Conservation (phyloP, 92 coral and sea anemone species). For the Phenganax subtilis region DNA sequence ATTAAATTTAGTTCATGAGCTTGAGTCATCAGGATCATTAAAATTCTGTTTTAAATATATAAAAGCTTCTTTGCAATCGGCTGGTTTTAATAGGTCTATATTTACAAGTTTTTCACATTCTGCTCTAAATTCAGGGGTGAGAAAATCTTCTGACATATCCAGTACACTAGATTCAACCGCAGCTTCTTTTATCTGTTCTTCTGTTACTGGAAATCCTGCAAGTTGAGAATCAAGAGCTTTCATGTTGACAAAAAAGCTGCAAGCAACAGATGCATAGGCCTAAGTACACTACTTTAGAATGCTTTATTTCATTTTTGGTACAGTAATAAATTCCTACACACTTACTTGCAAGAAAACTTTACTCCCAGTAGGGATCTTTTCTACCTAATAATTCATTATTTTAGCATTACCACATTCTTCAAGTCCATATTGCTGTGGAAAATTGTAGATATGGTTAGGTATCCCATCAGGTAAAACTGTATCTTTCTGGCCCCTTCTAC, state of each 20-base stretch:
- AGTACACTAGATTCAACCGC: slow-evolving; percentile 9
- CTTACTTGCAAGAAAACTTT: background rate
- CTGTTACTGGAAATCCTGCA: slow-evolving; percentile 14
- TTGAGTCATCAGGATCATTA: too few species aligned
- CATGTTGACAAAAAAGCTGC: background rate
- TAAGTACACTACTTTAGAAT: too few species aligned
- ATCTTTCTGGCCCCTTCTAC: slow-evolving; percentile 9
- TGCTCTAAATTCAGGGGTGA: slow-evolving; percentile 19
- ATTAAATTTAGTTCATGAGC: too few species aligned
- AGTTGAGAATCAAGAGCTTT: too few species aligned
- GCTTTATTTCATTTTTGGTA: too few species aligned
- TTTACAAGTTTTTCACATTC: background rate
- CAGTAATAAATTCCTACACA: background rate
- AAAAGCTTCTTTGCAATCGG: too few species aligned
- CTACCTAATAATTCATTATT: too few species aligned
- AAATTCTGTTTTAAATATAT: too few species aligned
- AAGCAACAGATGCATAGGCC: background rate
- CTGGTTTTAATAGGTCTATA: too few species aligned
- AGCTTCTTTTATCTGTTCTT: slow-evolving; percentile 3
- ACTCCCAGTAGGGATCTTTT: background rate
- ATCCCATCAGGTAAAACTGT: slow-evolving; percentile 17
- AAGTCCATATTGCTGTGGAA: slow-evolving; percentile 24
- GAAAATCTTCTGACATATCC: slow-evolving; percentile 15
- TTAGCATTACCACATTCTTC: slow-evolving; percentile 6
- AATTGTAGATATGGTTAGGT: slow-evolving; percentile 1